Percentiles rank a stretch among this genome's conserved stretches.
Evolutionary conservation across 2,888 invertebrate species (phyloP).

Genomic region (Philopedon plagiatum): DNA sequence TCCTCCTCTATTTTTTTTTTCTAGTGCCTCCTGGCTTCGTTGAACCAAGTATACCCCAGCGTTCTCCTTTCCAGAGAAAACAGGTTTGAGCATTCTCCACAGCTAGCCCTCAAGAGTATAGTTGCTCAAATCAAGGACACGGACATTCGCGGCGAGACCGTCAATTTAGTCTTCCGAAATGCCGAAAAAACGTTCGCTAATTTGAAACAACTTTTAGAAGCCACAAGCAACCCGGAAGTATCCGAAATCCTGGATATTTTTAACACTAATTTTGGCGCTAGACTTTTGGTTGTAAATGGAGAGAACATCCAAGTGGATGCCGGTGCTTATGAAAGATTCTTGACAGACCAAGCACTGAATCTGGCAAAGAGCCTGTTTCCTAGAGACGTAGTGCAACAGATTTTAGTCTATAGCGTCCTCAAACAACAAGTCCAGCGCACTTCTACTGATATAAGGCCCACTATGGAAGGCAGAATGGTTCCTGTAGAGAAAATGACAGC

Average conservation of each 20-base stretch:
- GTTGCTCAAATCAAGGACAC: not conserved
- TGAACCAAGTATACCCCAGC: not conserved
- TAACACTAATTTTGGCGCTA: not conserved
- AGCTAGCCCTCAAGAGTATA: not conserved
- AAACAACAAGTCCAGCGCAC: not conserved
- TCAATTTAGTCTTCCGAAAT: not conserved
- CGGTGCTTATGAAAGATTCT: not conserved
- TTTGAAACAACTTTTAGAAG: not conserved
- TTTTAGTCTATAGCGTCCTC: not conserved
- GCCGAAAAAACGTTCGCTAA: not conserved
- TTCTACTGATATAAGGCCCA: not conserved
- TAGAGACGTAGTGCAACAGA: not conserved
- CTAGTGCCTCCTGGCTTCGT: not conserved
- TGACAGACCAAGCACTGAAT: not conserved
- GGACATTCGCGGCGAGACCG: not conserved
- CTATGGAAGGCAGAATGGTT: not conserved
- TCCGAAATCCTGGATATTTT: constrained; percentile 10
- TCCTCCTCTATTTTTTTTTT: not conserved
- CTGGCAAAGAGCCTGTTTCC: not conserved
- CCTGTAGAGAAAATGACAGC: not conserved
- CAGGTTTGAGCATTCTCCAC: not conserved
- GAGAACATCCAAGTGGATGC: constrained; percentile 2
- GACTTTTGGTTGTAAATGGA: constrained; percentile 9
- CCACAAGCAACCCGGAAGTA: not conserved
- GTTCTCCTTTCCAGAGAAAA: not conserved